A percentile compares a stretch with the other conserved stretches of the same genome.
phyloP scores from a whole-genome alignment of 2,888 invertebrate genomes.

The Saturnia japonica region DNA sequence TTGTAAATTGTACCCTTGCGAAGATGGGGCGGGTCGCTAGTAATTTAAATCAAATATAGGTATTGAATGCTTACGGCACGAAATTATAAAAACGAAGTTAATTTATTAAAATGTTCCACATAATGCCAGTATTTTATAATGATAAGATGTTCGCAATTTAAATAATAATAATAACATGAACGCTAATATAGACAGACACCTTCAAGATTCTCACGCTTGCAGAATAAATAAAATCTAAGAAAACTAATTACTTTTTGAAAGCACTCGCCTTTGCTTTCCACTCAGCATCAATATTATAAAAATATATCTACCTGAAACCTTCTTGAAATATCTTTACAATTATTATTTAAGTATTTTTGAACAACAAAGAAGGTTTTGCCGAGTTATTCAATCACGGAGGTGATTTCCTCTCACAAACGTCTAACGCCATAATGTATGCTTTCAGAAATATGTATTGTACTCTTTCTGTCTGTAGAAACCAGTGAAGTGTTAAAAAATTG shows the following conservation, averaged over 20 bases:
- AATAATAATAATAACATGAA: background rate
- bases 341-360: background rate
- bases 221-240: background rate
- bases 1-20: too few relatives aligned
- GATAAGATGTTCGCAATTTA: background rate
- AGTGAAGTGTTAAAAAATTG: background rate
- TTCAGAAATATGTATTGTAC: conserved; percentile 1
- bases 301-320: background rate
- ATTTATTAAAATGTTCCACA: background rate
- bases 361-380: conserved; percentile 10
- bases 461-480: background rate
- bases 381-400: conserved; percentile 9
- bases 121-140: background rate
- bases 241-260: background rate
- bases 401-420: conserved; percentile 12
- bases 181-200: background rate
- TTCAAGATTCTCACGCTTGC: background rate
- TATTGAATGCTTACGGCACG: background rate
- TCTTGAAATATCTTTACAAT: background rate
- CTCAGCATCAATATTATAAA: background rate
- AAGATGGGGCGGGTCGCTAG: too few relatives aligned
- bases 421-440: background rate
- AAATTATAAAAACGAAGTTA: background rate
- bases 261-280: background rate
- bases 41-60: too few relatives aligned